phyloP scores from a whole-genome alignment of 2,888 invertebrate species.

The Schizotus pectinicornis region DNA sequence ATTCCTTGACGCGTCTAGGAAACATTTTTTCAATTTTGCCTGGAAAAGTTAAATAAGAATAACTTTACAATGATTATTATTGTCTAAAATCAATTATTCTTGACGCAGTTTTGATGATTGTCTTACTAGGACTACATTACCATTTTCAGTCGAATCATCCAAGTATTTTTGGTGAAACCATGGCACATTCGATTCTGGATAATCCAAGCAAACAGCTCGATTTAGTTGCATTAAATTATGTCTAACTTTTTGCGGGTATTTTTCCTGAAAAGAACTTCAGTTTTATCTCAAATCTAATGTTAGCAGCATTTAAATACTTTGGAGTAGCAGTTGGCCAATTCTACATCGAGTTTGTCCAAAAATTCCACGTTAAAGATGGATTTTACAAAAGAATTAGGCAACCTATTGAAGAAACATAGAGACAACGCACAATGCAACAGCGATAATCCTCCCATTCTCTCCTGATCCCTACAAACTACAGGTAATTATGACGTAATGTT shows the following conservation, averaged over 20 bases:
- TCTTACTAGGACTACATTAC: background rate
- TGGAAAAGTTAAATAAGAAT: background rate
- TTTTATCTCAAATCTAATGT: background rate
- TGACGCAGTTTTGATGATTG: no score
- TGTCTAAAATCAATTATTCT: no score
- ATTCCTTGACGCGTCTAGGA: slow-evolving; percentile 37
- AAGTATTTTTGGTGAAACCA: slow-evolving; percentile 72
- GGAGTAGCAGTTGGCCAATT: slow-evolving; percentile 63
- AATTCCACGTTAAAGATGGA: slow-evolving; percentile 66
- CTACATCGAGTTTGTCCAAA: slow-evolving; percentile 65
- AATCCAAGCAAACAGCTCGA: slow-evolving; percentile 68
- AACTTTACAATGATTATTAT: no score
- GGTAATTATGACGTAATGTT: background rate
- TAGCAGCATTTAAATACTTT: slow-evolving; percentile 53
- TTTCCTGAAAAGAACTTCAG: slow-evolving; percentile 54
- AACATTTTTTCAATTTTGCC: slow-evolving; percentile 16
- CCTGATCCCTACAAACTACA: slow-evolving; percentile 60
- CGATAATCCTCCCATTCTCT: slow-evolving; percentile 61
- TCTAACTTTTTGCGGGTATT: slow-evolving; percentile 63
- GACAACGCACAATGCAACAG: slow-evolving; percentile 63
- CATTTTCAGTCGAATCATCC: slow-evolving; percentile 51
- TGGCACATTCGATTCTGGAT: slow-evolving; percentile 67
- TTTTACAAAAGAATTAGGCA: slow-evolving; percentile 62
- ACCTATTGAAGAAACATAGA: slow-evolving; percentile 61
- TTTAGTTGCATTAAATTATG: slow-evolving; percentile 67